Percentiles rank a stretch among this genome's conserved stretches.
Evolutionary conservation across 2,888 invertebrate species (phyloP).

Genomic region (Anodontia alba): DNA sequence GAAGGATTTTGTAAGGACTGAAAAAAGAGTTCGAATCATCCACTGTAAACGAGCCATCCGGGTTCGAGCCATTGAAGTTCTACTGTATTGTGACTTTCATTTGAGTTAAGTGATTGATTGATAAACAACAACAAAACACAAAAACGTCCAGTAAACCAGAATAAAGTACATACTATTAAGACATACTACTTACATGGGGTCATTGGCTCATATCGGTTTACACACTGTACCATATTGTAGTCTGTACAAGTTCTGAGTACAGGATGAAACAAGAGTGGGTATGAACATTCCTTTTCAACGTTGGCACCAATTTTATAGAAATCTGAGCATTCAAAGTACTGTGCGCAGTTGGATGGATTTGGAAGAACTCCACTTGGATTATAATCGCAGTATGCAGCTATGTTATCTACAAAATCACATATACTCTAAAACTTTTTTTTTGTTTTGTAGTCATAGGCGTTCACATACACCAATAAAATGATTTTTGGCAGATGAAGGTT

Average conservation of each 20-base stretch:
- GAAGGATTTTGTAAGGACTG: too few species aligned
- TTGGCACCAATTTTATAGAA: slow-evolving; percentile 33
- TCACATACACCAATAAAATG: too few species aligned
- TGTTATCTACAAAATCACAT: slow-evolving; percentile 41
- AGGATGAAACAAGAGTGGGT: slow-evolving; percentile 45
- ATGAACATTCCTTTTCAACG: slow-evolving; percentile 42
- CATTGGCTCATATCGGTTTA: slow-evolving; percentile 57
- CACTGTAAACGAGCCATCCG: too few species aligned
- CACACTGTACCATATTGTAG: slow-evolving; percentile 53
- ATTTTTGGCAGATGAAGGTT: too few species aligned
- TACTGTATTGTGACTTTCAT: too few species aligned
- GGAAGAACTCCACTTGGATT: slow-evolving; percentile 53
- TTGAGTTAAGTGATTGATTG: too few species aligned
- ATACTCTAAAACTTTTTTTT: too few species aligned
- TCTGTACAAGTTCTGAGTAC: slow-evolving; percentile 35
- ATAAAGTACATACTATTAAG: too few species aligned
- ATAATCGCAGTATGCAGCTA: slow-evolving; percentile 47
- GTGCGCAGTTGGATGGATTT: slow-evolving; percentile 59
- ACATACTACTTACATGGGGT: slow-evolving; percentile 66
- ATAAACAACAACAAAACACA: too few species aligned
- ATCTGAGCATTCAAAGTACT: slow-evolving; percentile 60
- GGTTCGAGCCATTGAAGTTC: too few species aligned
- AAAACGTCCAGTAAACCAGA: too few species aligned
- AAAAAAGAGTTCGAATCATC: too few species aligned
- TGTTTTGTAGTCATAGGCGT: neutral